Evolutionary conservation across 2,797 vertebrate genomes (phyloP).

Genomic region (Ateles fusciceps): DNA sequence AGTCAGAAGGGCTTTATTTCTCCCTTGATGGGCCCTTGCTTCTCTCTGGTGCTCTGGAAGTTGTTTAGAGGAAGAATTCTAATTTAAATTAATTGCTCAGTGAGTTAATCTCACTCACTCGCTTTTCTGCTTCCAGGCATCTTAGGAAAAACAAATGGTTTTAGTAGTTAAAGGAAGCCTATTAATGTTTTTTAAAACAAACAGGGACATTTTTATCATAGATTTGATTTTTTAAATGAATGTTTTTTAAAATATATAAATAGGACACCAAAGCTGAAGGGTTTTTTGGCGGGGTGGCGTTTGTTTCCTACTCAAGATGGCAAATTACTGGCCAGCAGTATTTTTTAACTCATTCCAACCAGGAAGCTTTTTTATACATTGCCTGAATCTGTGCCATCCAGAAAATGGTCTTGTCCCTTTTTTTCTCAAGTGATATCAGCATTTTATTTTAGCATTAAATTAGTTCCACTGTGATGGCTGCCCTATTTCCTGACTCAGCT

Average conservation of each 20-base stretch:
- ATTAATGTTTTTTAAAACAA: constrained; percentile 68
- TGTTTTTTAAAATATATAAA: constrained; percentile 68
- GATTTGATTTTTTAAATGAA: constrained; percentile 76
- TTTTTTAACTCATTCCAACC: constrained; percentile 66
- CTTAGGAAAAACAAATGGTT: constrained; percentile 80
- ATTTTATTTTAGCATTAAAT: constrained; percentile 8
- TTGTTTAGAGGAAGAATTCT: constrained; percentile 69
- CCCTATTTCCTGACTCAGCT: not conserved
- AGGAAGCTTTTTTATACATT: not conserved
- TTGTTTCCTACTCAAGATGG: constrained; percentile 28
- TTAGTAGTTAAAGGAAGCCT: constrained; percentile 79
- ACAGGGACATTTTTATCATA: constrained; percentile 72
- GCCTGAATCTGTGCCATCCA: not conserved
- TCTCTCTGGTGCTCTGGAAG: constrained; percentile 71
- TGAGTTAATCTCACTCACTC: constrained; percentile 75
- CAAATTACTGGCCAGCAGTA: constrained; percentile 59
- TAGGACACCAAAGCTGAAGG: constrained; percentile 61
- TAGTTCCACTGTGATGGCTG: not conserved
- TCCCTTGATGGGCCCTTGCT: constrained; percentile 61
- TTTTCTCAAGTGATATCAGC: not conserved
- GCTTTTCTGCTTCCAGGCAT: constrained; percentile 75
- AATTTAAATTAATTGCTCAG: constrained; percentile 80
- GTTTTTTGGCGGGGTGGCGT: not conserved
- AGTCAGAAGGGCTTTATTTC: constrained; percentile 67
- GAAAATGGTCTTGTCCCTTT: not conserved